Evolutionary conservation across 2,113 vertebrate genomes (phyloP).

Genomic region (Edolisoma coerulescens): DNA sequence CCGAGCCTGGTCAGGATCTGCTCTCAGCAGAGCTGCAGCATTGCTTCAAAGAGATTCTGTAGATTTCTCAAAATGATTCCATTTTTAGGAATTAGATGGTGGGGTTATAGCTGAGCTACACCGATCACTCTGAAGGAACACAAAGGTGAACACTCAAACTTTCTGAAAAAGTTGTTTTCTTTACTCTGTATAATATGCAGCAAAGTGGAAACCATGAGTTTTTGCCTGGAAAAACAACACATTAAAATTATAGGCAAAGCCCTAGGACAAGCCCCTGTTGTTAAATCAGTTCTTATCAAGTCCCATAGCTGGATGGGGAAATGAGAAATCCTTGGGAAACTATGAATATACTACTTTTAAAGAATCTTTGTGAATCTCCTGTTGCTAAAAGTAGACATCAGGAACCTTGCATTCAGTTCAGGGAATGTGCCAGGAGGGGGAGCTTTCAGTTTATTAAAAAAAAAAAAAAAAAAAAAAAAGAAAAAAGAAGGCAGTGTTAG

Average conservation of each 20-base stretch:
- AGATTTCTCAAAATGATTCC: background rate
- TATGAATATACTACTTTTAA: background rate
- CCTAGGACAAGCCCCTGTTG: background rate
- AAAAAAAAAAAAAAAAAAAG: background rate
- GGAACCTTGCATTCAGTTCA: constrained; percentile 14
- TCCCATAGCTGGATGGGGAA: background rate
- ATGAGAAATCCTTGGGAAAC: background rate
- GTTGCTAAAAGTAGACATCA: background rate
- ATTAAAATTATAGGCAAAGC: background rate
- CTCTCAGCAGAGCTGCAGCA: background rate
- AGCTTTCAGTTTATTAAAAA: constrained; percentile 41
- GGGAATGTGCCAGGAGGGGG: constrained; percentile 29
- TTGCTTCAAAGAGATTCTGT: background rate
- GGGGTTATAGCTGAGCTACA: background rate
- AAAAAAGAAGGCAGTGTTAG: background rate
- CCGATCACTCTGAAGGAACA: background rate
- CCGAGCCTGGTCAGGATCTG: background rate
- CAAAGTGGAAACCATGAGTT: background rate
- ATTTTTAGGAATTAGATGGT: background rate
- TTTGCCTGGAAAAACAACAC: background rate
- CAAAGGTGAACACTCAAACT: background rate
- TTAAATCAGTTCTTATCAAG: background rate
- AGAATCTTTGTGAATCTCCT: background rate
- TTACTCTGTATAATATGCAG: background rate
- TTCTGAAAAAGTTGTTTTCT: background rate